Evolutionary conservation across 2,113 vertebrate species (phyloP).

Genomic region (Paracanthobrama guichenoti): DNA sequence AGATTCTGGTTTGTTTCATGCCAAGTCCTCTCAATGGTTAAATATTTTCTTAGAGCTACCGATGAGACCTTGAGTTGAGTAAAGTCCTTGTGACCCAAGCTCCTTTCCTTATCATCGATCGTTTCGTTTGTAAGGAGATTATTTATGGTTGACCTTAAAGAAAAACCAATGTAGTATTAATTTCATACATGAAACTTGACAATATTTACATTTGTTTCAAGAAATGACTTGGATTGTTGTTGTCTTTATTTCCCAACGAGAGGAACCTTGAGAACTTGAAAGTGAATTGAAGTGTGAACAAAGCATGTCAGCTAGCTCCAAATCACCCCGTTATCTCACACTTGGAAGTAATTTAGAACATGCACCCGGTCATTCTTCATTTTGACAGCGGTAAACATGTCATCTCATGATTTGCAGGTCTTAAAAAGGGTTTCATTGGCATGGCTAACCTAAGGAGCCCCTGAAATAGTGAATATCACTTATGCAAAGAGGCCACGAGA

Average conservation of each 20-base stretch:
- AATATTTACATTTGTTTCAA: not conserved
- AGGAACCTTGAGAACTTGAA: not conserved
- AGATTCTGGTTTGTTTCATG: not conserved
- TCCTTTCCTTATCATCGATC: constrained; percentile 26
- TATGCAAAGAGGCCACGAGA: constrained; percentile 5
- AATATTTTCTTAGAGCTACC: constrained; percentile 31
- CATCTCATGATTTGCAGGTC: constrained; percentile 14
- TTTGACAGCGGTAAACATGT: constrained; percentile 28
- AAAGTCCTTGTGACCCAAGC: constrained; percentile 9
- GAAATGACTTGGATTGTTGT: not conserved
- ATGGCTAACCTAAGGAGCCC: constrained; percentile 23
- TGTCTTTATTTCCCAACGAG: not conserved
- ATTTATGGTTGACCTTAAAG: constrained; percentile 28
- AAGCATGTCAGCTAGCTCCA: not conserved
- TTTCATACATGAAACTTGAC: not conserved
- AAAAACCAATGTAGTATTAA: constrained; percentile 17
- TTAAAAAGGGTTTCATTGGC: not conserved
- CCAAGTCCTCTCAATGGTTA: constrained; percentile 12
- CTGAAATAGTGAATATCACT: constrained; percentile 22
- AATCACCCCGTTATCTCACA: not conserved
- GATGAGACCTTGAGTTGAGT: constrained; percentile 22
- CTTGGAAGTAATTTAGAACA: constrained; percentile 7
- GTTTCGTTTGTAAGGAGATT: constrained; percentile 7
- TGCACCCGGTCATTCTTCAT: not conserved
- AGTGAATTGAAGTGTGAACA: constrained; percentile 21